These are phyloP conservation scores for Halictus ligatus DNA, from an alignment of 2,888 invertebrate species.

Conservation along the genomic window DNA sequence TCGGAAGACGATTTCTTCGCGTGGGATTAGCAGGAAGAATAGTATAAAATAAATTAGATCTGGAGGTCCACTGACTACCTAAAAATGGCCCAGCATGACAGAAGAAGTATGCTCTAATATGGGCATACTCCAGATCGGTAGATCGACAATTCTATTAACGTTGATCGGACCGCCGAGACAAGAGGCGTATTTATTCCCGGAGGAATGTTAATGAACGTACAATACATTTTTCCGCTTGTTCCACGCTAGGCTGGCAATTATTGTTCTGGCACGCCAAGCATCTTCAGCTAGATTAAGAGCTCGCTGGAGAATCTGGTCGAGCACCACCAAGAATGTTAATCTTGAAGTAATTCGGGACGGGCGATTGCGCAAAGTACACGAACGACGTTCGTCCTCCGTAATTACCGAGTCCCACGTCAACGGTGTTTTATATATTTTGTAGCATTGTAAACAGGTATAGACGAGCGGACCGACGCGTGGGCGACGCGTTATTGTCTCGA, in stretches of 20 bases:
- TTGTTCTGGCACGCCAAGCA: conserved; percentile 34
- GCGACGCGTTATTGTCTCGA: conserved; percentile 59
- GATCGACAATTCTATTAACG: background rate
- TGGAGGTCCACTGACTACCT: no score
- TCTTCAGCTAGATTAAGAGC: conserved; percentile 35
- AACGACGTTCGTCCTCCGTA: conserved; percentile 47
- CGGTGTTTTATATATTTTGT: conserved; percentile 44
- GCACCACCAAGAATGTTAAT: conserved; percentile 43
- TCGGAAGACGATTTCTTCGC: no score
- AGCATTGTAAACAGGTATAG: conserved; percentile 46
- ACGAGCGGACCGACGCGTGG: conserved; percentile 49
- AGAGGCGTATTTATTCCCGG: conserved; percentile 13
- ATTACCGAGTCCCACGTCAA: conserved; percentile 62
- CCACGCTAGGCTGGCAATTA: conserved; percentile 9
- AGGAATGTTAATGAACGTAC: conserved; percentile 37
- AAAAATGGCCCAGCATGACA: background rate
- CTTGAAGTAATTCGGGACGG: conserved; percentile 54
- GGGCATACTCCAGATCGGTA: background rate
- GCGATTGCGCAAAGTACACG: conserved; percentile 49
- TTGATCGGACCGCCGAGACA: background rate
- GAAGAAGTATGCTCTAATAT: background rate
- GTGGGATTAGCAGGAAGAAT: no score
- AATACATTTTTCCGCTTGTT: conserved; percentile 10
- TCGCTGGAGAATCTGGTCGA: conserved; percentile 10
- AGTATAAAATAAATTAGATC: no score